Evolutionary conservation across 2,888 invertebrate genomes (phyloP).

Genomic region (Pristionchus mayeri): DNA sequence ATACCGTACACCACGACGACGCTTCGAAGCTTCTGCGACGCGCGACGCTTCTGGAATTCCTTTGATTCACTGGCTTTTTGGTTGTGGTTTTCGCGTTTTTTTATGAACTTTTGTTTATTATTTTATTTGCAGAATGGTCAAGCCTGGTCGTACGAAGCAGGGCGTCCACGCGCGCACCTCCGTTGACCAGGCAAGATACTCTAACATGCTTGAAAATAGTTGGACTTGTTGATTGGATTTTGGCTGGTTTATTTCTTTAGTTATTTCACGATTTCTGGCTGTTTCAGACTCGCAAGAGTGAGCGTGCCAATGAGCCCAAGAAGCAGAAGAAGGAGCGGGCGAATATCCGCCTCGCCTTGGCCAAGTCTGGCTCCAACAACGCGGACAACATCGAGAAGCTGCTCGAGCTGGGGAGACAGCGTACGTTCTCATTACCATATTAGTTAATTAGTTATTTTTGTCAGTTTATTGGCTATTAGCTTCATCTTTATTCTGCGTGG

Average conservation of each 20-base stretch:
- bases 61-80: no score
- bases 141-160: neutral
- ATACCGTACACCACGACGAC: no score
- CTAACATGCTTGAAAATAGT: neutral
- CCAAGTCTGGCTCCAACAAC: slow-evolving; percentile 24
- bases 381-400: slow-evolving; percentile 60
- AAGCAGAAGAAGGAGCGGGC: slow-evolving; percentile 60
- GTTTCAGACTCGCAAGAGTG: slow-evolving; percentile 60
- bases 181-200: slow-evolving; percentile 5
- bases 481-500: no score
- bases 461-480: no score
- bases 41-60: no score
- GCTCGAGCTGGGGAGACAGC: slow-evolving; percentile 59
- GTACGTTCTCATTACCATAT: no score
- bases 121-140: slow-evolving; percentile 1
- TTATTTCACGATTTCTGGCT: no score
- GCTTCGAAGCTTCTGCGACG: no score
- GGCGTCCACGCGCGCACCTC: slow-evolving; percentile 26
- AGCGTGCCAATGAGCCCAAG: slow-evolving; percentile 62
- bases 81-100: no score
- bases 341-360: slow-evolving; percentile 19
- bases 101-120: no score
- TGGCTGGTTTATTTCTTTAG: neutral
- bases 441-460: no score
- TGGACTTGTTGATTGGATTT: no score